phyloP scores from a whole-genome alignment of 2,888 invertebrate genomes.

The Odontothrips loti region DNA sequence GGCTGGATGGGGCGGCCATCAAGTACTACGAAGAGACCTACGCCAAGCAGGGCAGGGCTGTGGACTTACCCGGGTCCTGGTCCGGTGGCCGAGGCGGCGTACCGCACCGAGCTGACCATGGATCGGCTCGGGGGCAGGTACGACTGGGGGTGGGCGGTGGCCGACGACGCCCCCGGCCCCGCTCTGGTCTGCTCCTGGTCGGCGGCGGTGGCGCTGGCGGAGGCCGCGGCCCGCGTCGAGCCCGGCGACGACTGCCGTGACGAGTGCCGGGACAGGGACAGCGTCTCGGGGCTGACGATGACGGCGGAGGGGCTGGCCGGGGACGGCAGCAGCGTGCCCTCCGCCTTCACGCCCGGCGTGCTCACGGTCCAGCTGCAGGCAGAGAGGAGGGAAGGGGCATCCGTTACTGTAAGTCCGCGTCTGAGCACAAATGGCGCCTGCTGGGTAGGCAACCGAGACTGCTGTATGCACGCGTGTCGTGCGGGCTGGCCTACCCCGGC shows the following conservation, averaged over 20 bases:
- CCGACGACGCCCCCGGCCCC: conserved; percentile 37
- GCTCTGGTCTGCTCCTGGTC: conserved; percentile 40
- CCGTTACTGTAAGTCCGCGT: neutral
- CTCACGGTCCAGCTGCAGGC: conserved; percentile 47
- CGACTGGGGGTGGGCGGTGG: neutral
- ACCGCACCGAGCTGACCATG: conserved; percentile 17
- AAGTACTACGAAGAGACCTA: too few species aligned
- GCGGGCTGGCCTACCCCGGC: too few species aligned
- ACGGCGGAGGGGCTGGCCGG: conserved; percentile 70
- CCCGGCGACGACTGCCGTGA: neutral
- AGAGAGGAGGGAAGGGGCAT: neutral
- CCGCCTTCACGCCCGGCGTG: conserved; percentile 33
- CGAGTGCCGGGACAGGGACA: conserved; percentile 41
- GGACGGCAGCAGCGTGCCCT: conserved; percentile 59
- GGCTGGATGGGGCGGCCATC: too few species aligned
- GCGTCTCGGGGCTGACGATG: conserved; percentile 69
- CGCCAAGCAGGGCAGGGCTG: too few species aligned
- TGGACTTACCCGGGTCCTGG: neutral
- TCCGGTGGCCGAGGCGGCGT: conserved; percentile 3
- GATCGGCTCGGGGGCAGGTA: conserved; percentile 11
- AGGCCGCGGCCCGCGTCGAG: conserved; percentile 35
- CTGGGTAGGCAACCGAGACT: too few species aligned
- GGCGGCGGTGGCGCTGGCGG: conserved; percentile 62
- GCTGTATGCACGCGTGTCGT: too few species aligned
- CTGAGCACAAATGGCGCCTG: too few species aligned